Evolutionary conservation across 2,797 vertebrate genomes (phyloP), one percentile per base, ranked within the genome.

Genomic region (Octomys mimax): DNA sequence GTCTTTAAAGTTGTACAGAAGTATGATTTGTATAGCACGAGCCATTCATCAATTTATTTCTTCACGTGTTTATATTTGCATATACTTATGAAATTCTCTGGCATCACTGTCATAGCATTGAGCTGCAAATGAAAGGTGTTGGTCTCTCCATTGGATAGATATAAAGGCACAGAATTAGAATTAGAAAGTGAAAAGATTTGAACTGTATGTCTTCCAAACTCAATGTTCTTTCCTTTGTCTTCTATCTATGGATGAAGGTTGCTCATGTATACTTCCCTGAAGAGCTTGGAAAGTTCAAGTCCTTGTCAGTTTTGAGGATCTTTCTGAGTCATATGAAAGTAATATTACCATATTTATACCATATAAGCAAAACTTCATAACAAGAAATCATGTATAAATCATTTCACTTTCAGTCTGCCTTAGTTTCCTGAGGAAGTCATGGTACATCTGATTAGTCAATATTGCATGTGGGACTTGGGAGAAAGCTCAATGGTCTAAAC

Each of bases 351-450:
- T 92, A 49, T 94, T 85, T 93, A 31, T 73, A 61, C 42, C 1
- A 22, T n/a, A 36, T 83, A 92, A 93, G 12, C 33, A 92, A 94
- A 94, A 28, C 9, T 39, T 1, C 39, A n/a, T 83, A 52, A 28
- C 84, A 92, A 70, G 77, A 66, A 66, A 54, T 36, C 26, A 66
- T 36, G 8, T 26, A 62, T 11, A 89, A 9, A 36, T 46, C 49
- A 28, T 84, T 97, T 93, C 26, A 13, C 59, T 89, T 92, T 92
- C 26, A 73, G 59, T 24, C 10, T 90, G 54, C 19, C 92, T 85
- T 36, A 89, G 28, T 78, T 94, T 95, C 49, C 54, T 92, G 42
- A 16, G 14, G 86, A n/a, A 95, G 75, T 77, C 52, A n/a, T 66
- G 19, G 21, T 92, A 16, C 81, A 13, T 87, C 49, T 89, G 42